These are phyloP conservation scores for Lethrus apterus DNA, from an alignment of 1,140 invertebrate species.

Conservation along the genomic window DNA sequence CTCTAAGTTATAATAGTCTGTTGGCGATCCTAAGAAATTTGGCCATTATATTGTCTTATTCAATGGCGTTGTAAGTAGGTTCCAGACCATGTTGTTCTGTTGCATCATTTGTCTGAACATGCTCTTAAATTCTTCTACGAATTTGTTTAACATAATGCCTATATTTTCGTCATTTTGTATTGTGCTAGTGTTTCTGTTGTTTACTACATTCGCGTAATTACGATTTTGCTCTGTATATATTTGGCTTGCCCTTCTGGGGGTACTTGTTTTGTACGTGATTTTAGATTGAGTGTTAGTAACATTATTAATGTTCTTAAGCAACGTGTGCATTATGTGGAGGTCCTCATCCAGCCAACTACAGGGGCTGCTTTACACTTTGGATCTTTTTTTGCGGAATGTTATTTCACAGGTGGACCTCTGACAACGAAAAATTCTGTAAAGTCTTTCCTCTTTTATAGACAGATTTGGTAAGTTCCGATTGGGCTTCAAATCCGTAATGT, in stretches of 20 bases:
- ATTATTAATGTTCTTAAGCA: conserved; percentile 1
- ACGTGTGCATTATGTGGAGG: not conserved
- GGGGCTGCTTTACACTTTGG: no score
- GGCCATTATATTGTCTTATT: not conserved
- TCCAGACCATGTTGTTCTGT: conserved; percentile 2
- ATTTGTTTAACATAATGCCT: not conserved
- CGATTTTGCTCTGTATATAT: not conserved
- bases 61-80: conserved; percentile 1
- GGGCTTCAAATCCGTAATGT: no score
- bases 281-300: not conserved
- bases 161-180: not conserved
- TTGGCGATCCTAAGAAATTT: conserved; percentile 21
- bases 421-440: no score
- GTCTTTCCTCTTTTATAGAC: not conserved
- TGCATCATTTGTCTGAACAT: conserved; percentile 2
- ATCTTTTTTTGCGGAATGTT: no score
- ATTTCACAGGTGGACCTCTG: no score
- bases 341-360: conserved; percentile 4
- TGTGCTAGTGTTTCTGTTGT: not conserved
- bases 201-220: not conserved
- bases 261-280: not conserved
- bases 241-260: not conserved
- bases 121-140: conserved; percentile 5
- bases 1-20: conserved; percentile 18
- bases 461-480: not conserved